Base-by-base conservation (phyloP, 2,888 invertebrate genomes). In the Coelogynopora nodosa region DNA sequence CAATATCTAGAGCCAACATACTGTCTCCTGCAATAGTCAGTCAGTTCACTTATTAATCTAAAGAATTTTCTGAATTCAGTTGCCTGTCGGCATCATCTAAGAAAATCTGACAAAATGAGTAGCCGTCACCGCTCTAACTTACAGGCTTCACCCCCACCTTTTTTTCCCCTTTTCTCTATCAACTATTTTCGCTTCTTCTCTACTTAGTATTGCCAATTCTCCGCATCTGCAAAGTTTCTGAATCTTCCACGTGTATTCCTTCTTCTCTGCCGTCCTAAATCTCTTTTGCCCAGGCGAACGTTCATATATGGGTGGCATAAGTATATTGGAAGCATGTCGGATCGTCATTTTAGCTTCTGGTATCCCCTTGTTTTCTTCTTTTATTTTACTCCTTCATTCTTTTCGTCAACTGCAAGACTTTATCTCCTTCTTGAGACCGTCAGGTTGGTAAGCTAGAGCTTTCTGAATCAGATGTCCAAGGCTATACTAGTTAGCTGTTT, bases 81-180 rank as follows among this genome's bases (percentile, higher is more conserved):
- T 26, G 74, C 5, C 23, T 5, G 74, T 74, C 74, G 74, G 74
- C 74, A 74, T 74, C 74, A 74, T 74, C 74, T 74, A 74, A 74
- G 74, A 74, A 74, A 74, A 74, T 74, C 10, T 74, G 74, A 74
- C 74, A 74, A 74, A 74, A 74, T 74, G 23, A 26, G 74, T 74
- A 74, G 74, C 74, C 74, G 23, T 74, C 74, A 74, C 74, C 5
- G 74, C 10, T 5, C 2, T 13, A 13, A 74, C 10, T 13, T 5
- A 5, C 74, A 23, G 27, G 23, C 10, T 74, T 74, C 18, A 74
- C 5, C 23, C 23, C 74, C 18, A 18, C 49, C 18, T 5, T 49
- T 49, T 49, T 49, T 49, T 49, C 18, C 5, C 5, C 23, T 26
- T 26, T 74, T 74, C 23, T 26, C 74, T 74, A 26, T 74, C 23